Base-by-base conservation (phyloP, 2,113 vertebrate species). In the Pseudopodoces humilis region DNA sequence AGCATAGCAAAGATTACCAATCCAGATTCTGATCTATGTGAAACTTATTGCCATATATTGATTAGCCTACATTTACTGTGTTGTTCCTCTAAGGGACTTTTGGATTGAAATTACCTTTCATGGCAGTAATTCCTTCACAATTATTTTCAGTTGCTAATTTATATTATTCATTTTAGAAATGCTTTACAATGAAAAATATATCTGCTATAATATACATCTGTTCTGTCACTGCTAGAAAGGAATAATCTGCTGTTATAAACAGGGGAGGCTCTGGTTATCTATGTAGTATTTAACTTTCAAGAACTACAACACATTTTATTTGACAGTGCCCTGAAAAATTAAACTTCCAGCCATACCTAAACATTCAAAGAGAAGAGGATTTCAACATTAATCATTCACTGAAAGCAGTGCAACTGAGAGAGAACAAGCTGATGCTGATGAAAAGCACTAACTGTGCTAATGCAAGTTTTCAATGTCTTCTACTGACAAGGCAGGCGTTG, bases 321-420 rank as follows among this genome's bases (percentile, higher is more conserved):
- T 96, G 85, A 77, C 77, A 95, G 59, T 86, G 37, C 43, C 65
- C 83, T 77, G 87, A 83, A 88, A 92, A 94, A 86, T 81, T 88
- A 83, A 85, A 87, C 77, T 90, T 84, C 56, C 63, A 83, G 30
- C 44, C 8, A 10, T 55, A 88, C 18, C 43, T 94, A 94, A 93
- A 89, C 71, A 63, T 88, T 71, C 39, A 63, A 59, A 49, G 71
- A 83, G 64, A 86, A 91, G 62, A 84, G 33, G 20, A 47, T 92
- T 94, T 85, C 52, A 75, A 69, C 44, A 31, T 67, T 91, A 74
- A 83, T 92, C 52, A n/a, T 90, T 90, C 53, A 87, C 60, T 65
- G 71, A 81, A 25, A 81, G 44, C 77, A 77, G 17, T 55, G 39
- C 46, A 71, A 39, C 35, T 33, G 14, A 58, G 91, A 52, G 24